Evolutionary conservation across 2,888 invertebrate species (phyloP), one percentile per base, ranked within the genome.

Genomic region (Minunthozetes semirufus): DNA sequence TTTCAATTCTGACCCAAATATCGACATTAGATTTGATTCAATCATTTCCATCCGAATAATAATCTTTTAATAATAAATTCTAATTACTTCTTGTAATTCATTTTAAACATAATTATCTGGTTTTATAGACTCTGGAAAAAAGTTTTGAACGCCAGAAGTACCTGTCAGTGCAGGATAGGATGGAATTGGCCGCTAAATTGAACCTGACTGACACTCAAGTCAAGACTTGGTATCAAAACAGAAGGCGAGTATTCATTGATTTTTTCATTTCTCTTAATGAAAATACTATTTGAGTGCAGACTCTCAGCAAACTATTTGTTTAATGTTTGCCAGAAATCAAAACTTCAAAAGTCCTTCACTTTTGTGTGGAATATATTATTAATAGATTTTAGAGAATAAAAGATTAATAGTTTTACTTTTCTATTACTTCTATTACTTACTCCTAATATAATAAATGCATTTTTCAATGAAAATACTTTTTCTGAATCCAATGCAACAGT

Each of bases 201-300:
- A 93, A 94, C 81, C 88, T 99, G 76, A 95, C 94, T 61, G 99
- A 99, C 85, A 99, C 98, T 72, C 99, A 99, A 87, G 98, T 99
- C 83, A 99, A 99, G 85, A 99, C 99, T 81, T 99, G 99, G 98
- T 98, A 98, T 85, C 97, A 98, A 85, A 98, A 98, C 83, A 87
- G 98, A 87, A 89, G 97, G 96, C 94, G 83, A 86, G 88, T 61
- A 27, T 29, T 5, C 22, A 25, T 56, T 56, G 22, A 25, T 25
- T 56, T 25, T 56, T 63, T 33, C 61, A 25, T 63, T 63, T 63
- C 22, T 63, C n/a, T 59, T 59, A 15, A 25, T 33, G 33, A 33
- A 33, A 33, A 33, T 33, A 33, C 33, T 33, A 33, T 33, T 33
- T 33, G 33, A 33, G 33, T 33, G 33, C 33, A 33, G 33, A 33